phyloP scores from a whole-genome alignment of 30 jellyfish, hydroid and myxozoan species.

The Pelagia noctiluca region DNA sequence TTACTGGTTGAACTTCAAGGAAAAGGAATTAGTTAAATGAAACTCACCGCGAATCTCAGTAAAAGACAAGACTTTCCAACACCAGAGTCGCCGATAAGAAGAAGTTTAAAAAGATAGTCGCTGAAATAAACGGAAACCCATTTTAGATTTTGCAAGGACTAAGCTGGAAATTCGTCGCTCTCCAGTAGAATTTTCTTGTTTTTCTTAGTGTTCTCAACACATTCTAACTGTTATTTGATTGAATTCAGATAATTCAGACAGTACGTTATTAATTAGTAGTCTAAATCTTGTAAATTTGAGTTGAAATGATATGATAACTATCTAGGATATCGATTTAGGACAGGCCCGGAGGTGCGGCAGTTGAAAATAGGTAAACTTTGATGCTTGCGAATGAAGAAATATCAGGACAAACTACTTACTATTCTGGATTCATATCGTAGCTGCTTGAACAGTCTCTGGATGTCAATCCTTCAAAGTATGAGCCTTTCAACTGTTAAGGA shows the following conservation, averaged over 20 bases:
- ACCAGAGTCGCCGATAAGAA: slow-evolving; percentile 99
- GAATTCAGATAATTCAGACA: no score
- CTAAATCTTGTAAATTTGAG: no score
- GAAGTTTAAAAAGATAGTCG: slow-evolving; percentile 94
- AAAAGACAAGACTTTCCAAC: slow-evolving; percentile 99
- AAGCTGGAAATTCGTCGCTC: neutral
- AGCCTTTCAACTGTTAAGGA: neutral
- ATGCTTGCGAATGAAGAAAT: no score
- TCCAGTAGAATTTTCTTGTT: neutral
- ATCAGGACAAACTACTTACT: slow-evolving; percentile 69
- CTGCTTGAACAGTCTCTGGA: neutral
- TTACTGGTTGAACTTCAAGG: neutral
- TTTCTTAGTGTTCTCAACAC: neutral
- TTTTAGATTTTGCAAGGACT: slow-evolving; percentile 14
- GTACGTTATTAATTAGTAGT: no score
- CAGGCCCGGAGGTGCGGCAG: slow-evolving; percentile 23
- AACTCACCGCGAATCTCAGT: slow-evolving; percentile 98
- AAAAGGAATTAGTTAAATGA: neutral
- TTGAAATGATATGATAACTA: neutral
- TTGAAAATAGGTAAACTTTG: neutral
- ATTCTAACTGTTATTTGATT: no score
- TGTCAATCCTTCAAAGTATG: neutral
- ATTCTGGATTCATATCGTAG: slow-evolving; percentile 92
- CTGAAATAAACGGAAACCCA: slow-evolving; percentile 56
- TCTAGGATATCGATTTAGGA: no score